Evolutionary conservation across 2,113 vertebrate genomes (phyloP).

Genomic region (Gopherus flavomarginatus): DNA sequence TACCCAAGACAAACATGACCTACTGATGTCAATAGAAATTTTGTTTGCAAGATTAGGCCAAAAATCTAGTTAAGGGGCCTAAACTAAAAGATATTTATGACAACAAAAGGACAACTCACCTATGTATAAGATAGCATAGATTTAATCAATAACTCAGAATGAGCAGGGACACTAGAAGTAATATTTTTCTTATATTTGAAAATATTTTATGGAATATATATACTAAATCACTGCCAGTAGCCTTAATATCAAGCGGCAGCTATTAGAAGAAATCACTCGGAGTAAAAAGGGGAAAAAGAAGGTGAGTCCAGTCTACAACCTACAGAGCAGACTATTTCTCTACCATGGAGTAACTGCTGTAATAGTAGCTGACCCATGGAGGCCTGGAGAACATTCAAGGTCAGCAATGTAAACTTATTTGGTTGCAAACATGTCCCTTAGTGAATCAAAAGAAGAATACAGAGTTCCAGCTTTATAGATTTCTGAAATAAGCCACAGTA

Average conservation of each 20-base stretch:
- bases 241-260: not conserved
- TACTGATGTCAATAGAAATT: not conserved
- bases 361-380: conserved; percentile 69
- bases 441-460: conserved; percentile 69
- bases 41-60: not conserved
- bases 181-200: not conserved
- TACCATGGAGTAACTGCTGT: conserved; percentile 43
- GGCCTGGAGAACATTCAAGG: conserved; percentile 60
- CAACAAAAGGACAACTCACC: not conserved
- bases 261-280: not conserved
- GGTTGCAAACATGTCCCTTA: conserved; percentile 70
- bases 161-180: not conserved
- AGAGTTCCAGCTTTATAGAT: conserved; percentile 70
- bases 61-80: not conserved
- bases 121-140: not conserved
- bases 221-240: not conserved
- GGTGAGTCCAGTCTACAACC: not conserved
- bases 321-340: conserved; percentile 28
- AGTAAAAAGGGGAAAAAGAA: not conserved
- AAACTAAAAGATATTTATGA: not conserved
- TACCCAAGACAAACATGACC: not conserved
- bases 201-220: not conserved
- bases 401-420: conserved; percentile 71
- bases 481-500: conserved; percentile 59
- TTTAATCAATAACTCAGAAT: not conserved